Conservation (phyloP, 2,888 invertebrate species). For the Spatulosminthurus flaviceps region DNA sequence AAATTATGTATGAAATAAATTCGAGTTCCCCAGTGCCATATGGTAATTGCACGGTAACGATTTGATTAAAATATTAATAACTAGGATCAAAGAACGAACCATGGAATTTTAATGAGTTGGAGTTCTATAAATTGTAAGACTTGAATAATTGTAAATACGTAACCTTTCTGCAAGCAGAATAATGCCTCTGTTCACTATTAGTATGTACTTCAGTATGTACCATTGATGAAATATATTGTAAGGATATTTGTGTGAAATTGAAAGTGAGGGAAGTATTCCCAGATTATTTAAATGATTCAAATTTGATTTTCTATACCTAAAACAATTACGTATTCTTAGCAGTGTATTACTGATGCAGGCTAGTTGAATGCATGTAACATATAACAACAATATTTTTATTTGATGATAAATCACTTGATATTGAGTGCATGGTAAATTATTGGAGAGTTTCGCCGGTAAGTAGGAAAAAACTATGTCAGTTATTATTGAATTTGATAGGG, state of each 20-base stretch:
- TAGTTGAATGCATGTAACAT: no score
- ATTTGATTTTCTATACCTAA: no score
- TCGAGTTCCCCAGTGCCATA: background rate
- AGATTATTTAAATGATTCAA: background rate
- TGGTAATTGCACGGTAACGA: background rate
- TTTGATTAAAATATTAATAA: background rate
- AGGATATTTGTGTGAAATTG: background rate
- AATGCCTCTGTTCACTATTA: background rate
- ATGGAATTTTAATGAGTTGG: background rate
- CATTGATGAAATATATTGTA: background rate
- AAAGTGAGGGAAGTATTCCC: no score
- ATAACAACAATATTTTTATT: no score
- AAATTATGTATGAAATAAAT: background rate
- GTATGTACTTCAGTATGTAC: background rate
- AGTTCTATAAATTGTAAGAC: background rate
- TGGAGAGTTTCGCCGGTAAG: no score
- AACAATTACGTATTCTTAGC: no score
- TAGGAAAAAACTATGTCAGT: no score
- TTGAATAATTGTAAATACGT: background rate
- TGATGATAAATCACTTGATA: no score
- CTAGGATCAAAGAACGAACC: background rate
- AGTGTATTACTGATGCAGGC: no score
- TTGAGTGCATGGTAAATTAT: background rate
- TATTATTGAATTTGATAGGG: no score
- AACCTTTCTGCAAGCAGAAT: conserved; percentile 13